Base-by-base conservation (phyloP, 2,113 vertebrate genomes). In the Callorhinus ursinus region DNA sequence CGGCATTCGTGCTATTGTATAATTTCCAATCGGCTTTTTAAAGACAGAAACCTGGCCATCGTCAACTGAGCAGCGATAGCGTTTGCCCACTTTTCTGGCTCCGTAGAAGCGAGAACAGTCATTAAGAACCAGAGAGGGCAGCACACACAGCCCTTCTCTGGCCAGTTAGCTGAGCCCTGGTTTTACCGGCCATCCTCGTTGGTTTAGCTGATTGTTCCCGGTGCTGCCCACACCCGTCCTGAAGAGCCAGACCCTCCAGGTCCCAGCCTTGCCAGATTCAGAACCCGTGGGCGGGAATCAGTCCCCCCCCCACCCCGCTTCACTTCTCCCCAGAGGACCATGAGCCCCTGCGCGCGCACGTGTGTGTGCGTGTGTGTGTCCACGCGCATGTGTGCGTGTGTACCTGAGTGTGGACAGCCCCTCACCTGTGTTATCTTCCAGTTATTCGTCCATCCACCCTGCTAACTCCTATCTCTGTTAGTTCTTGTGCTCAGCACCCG, bases 331-430 rank as follows among this genome's bases (percentile, higher is more conserved):
- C 51, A 19, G 53, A 42, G 49, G 7, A 57, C 26, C 4, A 0
- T 19, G 42, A 46, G 53, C 8, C 13, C 65, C 3, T 5, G 51
- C 7, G 22, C 24, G 33, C 55, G 7, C 39, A 14, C 6, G 2
- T 19, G 9, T 26, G 22, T 21, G 31, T 15, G 26, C 3, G 4
- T 1, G 9, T 7, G 7, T 10, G n/a, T 5, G 22, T 7, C 0
- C 2, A 33, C 9, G 2, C 3, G 9, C 4, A 5, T 7, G 49
- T 2, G 15, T 4, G 1, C 1, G 13, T 21, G 36, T 18, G 18
- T 11, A 13, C 16, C 16, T 26, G 16, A 7, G 7, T 11, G 46
- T 0, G 39, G 15, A 14, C 39, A 53, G 33, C 16, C 6, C 53
- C 69, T 55, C 22, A 13, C 22, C 49, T 14, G 69, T 7, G n/a